Evolutionary conservation across 2,888 invertebrate genomes (phyloP).

Genomic region (Tanypteryx hageni): DNA sequence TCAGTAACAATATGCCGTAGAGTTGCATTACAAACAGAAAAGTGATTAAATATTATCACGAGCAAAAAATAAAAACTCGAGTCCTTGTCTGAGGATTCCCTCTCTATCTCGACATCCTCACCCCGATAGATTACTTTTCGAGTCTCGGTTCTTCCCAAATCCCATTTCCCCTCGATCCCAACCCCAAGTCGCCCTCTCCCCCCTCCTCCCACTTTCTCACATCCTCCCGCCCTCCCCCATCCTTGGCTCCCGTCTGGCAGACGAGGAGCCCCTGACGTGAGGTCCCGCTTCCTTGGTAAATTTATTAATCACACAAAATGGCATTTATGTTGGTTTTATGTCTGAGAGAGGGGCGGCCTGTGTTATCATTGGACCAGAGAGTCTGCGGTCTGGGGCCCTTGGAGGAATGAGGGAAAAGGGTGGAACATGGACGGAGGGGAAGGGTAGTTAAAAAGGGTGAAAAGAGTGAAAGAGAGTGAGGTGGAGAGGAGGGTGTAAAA

Average conservation of each 20-base stretch:
- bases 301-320: constrained; percentile 69
- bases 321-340: constrained; percentile 69
- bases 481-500: not conserved
- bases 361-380: constrained; percentile 57
- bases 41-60: too few relatives aligned
- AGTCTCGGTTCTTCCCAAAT: not conserved
- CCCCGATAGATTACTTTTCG: not conserved
- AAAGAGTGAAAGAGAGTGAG: not conserved
- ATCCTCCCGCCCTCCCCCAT: not conserved
- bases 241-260: constrained; percentile 47
- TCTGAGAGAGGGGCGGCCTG: constrained; percentile 49
- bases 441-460: constrained; percentile 31
- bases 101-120: not conserved
- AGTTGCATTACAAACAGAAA: too few relatives aligned
- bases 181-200: not conserved
- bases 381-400: constrained; percentile 52
- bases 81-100: too few relatives aligned
- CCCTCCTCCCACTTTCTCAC: not conserved
- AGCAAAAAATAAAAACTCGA: too few relatives aligned
- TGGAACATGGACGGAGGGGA: not conserved
- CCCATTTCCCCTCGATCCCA: not conserved
- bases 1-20: too few relatives aligned
- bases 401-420: not conserved
- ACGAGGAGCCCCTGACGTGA: not conserved
- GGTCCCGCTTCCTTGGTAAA: constrained; percentile 64